phyloP scores from a whole-genome alignment of 1,140 invertebrate genomes.

The Steinernema khuongi region DNA sequence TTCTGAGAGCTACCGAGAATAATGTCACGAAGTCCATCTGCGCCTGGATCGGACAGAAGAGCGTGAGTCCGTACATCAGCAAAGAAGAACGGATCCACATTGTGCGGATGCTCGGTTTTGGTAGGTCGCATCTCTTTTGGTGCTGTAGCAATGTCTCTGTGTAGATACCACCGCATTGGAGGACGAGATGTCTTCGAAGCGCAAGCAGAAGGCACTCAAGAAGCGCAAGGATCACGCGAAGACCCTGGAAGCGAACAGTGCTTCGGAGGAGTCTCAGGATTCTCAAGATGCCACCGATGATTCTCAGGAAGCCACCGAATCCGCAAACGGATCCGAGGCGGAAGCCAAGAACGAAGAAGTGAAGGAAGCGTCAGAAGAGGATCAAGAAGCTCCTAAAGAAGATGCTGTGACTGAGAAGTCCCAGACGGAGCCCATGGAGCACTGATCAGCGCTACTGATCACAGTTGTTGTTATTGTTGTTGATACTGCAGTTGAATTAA shows the following conservation, averaged over 20 bases:
- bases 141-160: no score
- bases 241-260: neutral
- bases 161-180: conserved; percentile 25
- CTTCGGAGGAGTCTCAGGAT: no score
- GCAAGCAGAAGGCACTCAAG: conserved; percentile 27
- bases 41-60: conserved; percentile 35
- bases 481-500: no score
- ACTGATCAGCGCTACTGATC: no score
- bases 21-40: conserved; percentile 27
- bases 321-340: neutral
- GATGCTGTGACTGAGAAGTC: neutral
- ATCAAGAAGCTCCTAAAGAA: neutral
- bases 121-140: no score
- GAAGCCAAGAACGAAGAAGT: neutral
- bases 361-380: neutral
- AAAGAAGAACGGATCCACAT: conserved; percentile 39
- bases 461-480: neutral
- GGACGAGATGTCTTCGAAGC: conserved; percentile 34
- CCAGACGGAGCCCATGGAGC: neutral
- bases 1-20: conserved; percentile 29
- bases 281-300: neutral
- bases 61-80: conserved; percentile 33
- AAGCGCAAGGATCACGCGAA: neutral
- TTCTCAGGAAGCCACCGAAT: neutral
- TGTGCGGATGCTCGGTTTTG: conserved; percentile 35